phyloP scores from a whole-genome alignment of 2,113 vertebrate species.

The Tachuris rubrigastra region DNA sequence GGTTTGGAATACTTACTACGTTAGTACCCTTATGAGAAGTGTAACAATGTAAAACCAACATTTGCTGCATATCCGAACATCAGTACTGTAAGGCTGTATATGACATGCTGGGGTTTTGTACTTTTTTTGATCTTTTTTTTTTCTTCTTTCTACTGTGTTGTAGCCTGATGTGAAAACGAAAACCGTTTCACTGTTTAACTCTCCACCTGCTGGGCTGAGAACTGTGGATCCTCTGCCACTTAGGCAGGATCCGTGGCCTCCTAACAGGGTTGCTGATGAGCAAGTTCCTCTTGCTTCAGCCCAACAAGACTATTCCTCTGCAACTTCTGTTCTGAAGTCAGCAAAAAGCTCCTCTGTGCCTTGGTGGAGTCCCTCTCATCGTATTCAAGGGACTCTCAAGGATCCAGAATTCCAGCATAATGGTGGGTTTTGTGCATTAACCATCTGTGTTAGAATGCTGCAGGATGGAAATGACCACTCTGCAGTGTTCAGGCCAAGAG shows the following conservation, averaged over 20 bases:
- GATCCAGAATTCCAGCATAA: slow-evolving; percentile 89
- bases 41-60: background rate
- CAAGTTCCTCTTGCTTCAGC: slow-evolving; percentile 1
- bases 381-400: slow-evolving; percentile 83
- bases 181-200: slow-evolving; percentile 23
- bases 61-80: background rate
- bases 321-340: background rate
- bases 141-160: background rate
- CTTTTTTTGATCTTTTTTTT: background rate
- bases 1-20: background rate
- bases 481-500: background rate
- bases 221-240: slow-evolving; percentile 83
- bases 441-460: background rate
- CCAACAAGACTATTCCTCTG: background rate
- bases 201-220: slow-evolving; percentile 78
- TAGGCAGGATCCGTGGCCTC: slow-evolving; percentile 67
- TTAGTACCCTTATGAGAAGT: background rate
- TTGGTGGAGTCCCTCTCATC: slow-evolving; percentile 63
- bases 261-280: background rate
- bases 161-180: slow-evolving; percentile 40
- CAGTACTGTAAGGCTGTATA: background rate
- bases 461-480: background rate
- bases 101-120: background rate
- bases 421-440: slow-evolving; percentile 61
- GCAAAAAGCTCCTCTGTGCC: background rate